These are phyloP conservation scores for Cyrtorhinus lividipennis DNA, from an alignment of 1,140 invertebrate species.

Conservation along the genomic window DNA sequence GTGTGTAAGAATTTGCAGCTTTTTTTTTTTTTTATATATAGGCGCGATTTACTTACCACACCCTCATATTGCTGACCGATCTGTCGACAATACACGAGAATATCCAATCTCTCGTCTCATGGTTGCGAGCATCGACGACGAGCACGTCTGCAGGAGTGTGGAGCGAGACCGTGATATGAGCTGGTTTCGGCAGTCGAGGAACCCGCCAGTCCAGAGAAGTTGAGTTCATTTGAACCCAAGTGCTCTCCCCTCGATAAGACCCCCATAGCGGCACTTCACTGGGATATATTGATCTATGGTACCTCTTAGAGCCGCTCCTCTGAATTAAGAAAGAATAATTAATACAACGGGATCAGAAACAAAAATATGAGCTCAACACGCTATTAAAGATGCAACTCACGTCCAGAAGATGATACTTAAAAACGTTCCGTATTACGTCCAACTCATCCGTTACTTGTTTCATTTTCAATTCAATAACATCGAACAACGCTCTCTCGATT, in stretches of 20 bases:
- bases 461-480: conserved; percentile 45
- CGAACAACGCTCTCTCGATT: conserved; percentile 66
- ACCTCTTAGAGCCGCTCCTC: conserved; percentile 25
- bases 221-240: conserved; percentile 28
- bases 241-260: conserved; percentile 4
- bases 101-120: conserved; percentile 51
- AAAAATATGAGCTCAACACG: too few relatives aligned
- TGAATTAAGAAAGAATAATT: conserved; percentile 13
- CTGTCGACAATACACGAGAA: conserved; percentile 48
- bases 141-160: conserved; percentile 27
- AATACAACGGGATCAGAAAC: too few relatives aligned
- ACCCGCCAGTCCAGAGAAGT: conserved; percentile 18
- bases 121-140: conserved; percentile 42
- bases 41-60: too few relatives aligned
- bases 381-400: conserved; percentile 31
- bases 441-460: conserved; percentile 28
- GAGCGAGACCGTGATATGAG: conserved; percentile 34
- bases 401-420: conserved; percentile 42
- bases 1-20: too few relatives aligned
- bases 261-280: conserved; percentile 20
- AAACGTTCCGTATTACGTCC: conserved; percentile 29
- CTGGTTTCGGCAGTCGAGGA: conserved; percentile 26
- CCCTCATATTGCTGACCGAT: conserved; percentile 34
- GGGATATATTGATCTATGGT: conserved; percentile 17
- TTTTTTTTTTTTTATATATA: too few relatives aligned